Evolutionary conservation across 2,797 vertebrate genomes (phyloP), one percentile per base, ranked within the genome.

Genomic region (Garrulus glandarius): DNA sequence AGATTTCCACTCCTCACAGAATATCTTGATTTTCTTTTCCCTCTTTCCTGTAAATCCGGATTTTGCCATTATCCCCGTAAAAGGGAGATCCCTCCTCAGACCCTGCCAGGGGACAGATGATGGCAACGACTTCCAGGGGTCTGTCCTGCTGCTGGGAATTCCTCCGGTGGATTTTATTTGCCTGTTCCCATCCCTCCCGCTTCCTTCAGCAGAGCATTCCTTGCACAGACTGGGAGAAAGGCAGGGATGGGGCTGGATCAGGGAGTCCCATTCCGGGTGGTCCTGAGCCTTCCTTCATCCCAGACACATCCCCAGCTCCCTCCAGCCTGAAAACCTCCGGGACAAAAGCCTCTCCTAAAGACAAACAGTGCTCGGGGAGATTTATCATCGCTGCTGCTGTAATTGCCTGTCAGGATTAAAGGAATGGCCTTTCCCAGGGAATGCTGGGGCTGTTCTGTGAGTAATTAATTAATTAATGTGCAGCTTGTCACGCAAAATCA

Each of bases 381-480:
- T 97, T 84, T 63, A 95, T 97, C 86, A 87, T 93, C 89, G 81
- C 95, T 96, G 89, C 92, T 89, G 86, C 74, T 75, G 93, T 95
- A 97, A 97, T 97, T 97, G 89, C 86, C 91, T 95, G 95, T 90
- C 96, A 97, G 78, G 89, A 95, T 84, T 52, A 88, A 96, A 97
- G 88, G 82, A 93, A 97, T 97, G 96, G 94, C 78, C 94, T 93
- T 94, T 97, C 85, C 93, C 94, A 85, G 34, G 79, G 94, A 92
- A 77, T 0, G 5, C 64, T 74, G 83, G 78, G 67, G 37, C 4
- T 13, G 52, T 94, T 93, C 82, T 71, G 57, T 43, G 52, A 44
- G 89, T 96, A 96, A 96, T 96, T 96, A 96, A 96, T 97, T 95
- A 97, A 97, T 97, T 94, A 95, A 96, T 95, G 88, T 95, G 96